Base-by-base conservation (phyloP, 2,113 vertebrate genomes). In the human (Homo sapiens) region DNA sequence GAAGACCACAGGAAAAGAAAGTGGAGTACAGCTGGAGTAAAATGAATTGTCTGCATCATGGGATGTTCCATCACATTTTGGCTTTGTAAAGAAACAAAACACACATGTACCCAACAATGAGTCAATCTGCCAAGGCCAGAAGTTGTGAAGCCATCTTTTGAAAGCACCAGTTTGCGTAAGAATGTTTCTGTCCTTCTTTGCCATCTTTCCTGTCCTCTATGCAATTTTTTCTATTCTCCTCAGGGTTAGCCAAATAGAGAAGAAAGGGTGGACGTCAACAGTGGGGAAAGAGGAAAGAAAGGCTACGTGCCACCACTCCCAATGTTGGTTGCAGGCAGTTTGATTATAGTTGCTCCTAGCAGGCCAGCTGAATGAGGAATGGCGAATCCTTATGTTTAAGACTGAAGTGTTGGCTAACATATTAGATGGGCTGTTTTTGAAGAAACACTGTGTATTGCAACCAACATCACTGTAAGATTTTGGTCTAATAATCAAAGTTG, bases 281-380 rank as follows among this genome's bases (percentile, higher is more conserved):
- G 22, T 12, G 12, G 32, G 4, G 13, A 73, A 27, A 66, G 30
- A 78, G 18, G 59, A 72, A 76, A 79, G 22, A 68, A 73, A 68
- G 35, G 2, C 59, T n/a, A 20, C 4, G 16, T 1, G 6, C 52
- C 27, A 6, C 1, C 25, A 9, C 12, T 68, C 23, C 27, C 30
- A 35, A 6, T 2, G 13, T 8, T 13, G 35, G 18, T 2, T 14
- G 17, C 12, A 25, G 43, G 18, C 38, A 80, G 30, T 10, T 66
- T 3, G 2, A 13, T 8, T 6, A 1, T 18, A 48, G n/a, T 25
- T 32, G 1, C 8, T 88, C 23, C 30, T n/a, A 59, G 30, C 5
- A 55, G 25, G 59, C 66, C 72, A 50, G 14, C 16, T 57, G 32
- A 86, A 64, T 30, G 3, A 80, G 4, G 8, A 20, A 43, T 45